Conservation (phyloP, 2,797 vertebrate species). For the Parambassis ranga region DNA sequence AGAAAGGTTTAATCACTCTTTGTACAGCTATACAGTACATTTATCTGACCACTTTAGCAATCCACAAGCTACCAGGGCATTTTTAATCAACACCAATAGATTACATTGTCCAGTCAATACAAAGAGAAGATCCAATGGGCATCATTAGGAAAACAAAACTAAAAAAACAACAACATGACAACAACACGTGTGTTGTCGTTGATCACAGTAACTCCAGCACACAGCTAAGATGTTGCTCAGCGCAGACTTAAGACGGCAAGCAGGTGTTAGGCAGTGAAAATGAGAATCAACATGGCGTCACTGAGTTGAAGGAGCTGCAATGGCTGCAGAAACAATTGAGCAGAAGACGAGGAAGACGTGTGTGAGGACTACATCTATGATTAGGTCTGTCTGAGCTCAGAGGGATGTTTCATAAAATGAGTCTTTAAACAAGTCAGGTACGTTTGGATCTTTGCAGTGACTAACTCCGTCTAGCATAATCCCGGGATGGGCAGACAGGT, state of each 20-base stretch:
- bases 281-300: constrained; percentile 32
- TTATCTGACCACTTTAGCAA: constrained; percentile 80
- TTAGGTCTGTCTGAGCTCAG: constrained; percentile 27
- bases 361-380: constrained; percentile 48
- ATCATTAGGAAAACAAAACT: constrained; percentile 35
- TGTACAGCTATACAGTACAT: constrained; percentile 81
- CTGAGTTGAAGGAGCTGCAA: constrained; percentile 50
- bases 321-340: constrained; percentile 51
- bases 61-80: constrained; percentile 81
- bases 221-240: constrained; percentile 62
- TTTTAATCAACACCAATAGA: constrained; percentile 78
- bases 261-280: constrained; percentile 30
- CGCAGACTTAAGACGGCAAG: constrained; percentile 57
- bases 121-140: constrained; percentile 74
- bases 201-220: constrained; percentile 74
- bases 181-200: constrained; percentile 54
- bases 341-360: constrained; percentile 67
- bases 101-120: constrained; percentile 79
- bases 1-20: constrained; percentile 77
- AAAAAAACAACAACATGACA: constrained; percentile 53
- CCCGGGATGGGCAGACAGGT: too few species aligned
- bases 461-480: too few species aligned
- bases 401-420: constrained; percentile 22
- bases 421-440: background rate
- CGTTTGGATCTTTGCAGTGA: too few species aligned